Evolutionary conservation across 2,113 vertebrate species (phyloP).

Genomic region (Pomatostomus ruficeps): DNA sequence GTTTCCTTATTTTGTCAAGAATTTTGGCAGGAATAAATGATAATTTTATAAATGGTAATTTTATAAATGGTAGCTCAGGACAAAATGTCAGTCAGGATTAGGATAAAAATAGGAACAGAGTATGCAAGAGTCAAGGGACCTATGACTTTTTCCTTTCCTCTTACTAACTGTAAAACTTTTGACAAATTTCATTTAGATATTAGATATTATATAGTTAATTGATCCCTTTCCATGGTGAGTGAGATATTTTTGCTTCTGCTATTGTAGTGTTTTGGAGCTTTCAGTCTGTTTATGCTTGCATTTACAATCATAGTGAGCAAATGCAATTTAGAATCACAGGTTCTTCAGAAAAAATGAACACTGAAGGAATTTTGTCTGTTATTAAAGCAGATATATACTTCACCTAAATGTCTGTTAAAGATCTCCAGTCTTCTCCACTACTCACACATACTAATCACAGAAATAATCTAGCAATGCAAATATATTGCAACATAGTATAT

Average conservation of each 20-base stretch:
- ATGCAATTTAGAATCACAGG: neutral
- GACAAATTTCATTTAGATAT: neutral
- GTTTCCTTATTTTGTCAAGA: neutral
- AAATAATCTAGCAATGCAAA: neutral
- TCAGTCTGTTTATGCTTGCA: neutral
- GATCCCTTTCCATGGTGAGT: neutral
- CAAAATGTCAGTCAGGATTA: neutral
- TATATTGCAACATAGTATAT: neutral
- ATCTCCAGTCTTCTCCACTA: neutral
- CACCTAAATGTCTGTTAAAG: neutral
- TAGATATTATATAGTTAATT: neutral
- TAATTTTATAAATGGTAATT: neutral
- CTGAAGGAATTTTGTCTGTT: neutral
- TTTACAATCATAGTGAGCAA: neutral
- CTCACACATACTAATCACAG: neutral
- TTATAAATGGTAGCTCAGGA: neutral
- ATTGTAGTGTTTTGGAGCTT: neutral
- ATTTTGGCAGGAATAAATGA: neutral
- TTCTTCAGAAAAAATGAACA: neutral
- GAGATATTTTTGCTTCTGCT: neutral
- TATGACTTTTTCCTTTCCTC: neutral
- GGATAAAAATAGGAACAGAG: neutral
- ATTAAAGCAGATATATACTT: neutral
- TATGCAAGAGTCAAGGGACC: neutral
- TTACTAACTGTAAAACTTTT: neutral